These are phyloP conservation scores for Sthenelais limicola DNA, from an alignment of 2,888 invertebrate genomes.

Conservation along the genomic window DNA sequence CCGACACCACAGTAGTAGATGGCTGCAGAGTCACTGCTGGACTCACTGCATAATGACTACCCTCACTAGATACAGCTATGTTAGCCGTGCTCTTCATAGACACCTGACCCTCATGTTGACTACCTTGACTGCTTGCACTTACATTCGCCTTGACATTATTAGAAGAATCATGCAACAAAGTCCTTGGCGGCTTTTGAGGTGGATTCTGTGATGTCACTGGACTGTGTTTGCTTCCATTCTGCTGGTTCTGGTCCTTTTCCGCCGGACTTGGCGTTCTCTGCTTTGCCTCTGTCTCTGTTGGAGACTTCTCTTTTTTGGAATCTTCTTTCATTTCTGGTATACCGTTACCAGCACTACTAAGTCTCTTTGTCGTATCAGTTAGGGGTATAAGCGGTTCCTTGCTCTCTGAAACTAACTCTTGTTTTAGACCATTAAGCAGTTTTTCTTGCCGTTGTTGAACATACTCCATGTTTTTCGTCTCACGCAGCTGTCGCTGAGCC, in stretches of 20 bases:
- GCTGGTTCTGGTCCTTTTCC: background rate
- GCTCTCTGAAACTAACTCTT: constrained; percentile 4
- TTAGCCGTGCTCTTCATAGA: background rate
- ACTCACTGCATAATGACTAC: constrained; percentile 7
- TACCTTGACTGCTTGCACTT: background rate
- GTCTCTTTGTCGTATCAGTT: constrained; percentile 40
- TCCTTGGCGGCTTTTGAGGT: background rate
- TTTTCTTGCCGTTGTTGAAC: constrained; percentile 38
- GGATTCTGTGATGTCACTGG: background rate
- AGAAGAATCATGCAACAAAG: constrained; percentile 16
- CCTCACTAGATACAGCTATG: background rate
- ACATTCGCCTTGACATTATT: background rate
- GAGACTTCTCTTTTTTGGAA: background rate
- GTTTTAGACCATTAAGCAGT: constrained; percentile 36
- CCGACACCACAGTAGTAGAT: background rate
- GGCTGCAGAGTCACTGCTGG: constrained; percentile 14
- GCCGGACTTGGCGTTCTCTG: background rate
- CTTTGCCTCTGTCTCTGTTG: background rate
- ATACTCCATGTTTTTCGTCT: constrained; percentile 44
- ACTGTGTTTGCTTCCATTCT: background rate
- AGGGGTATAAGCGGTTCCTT: constrained; percentile 11
- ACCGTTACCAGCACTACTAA: background rate
- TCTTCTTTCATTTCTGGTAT: background rate
- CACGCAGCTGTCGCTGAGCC: constrained; percentile 53
- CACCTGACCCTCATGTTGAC: background rate